A percentile compares a stretch with the other conserved stretches of the same genome.
Evolutionary conservation across 1,140 invertebrate genomes (phyloP).

Genomic region (Eriocheir sinensis): DNA sequence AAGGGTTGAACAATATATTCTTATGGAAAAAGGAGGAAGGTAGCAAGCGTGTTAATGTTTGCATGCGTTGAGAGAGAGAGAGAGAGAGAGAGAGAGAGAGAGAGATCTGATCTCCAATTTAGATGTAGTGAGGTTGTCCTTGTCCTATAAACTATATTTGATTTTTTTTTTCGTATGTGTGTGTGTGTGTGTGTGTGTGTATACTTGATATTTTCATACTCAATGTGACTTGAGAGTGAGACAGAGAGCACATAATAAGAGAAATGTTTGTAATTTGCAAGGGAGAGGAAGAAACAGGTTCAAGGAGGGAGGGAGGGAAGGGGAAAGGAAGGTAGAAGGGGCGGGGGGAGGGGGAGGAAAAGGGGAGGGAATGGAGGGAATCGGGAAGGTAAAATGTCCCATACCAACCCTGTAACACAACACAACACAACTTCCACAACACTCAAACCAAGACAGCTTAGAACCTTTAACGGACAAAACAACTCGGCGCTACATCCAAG

Average conservation of each 20-base stretch:
- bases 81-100: conserved; percentile 42
- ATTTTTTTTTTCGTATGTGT: too few relatives aligned
- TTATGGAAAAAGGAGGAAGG: too few relatives aligned
- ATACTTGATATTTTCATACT: not conserved
- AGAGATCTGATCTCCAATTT: not conserved
- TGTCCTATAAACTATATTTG: not conserved
- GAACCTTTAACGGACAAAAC: too few relatives aligned
- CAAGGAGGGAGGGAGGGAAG: not conserved
- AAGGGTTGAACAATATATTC: too few relatives aligned
- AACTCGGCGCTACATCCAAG: too few relatives aligned
- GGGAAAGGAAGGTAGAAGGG: not conserved
- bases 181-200: not conserved
- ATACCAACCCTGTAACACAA: too few relatives aligned
- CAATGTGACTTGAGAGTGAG: not conserved
- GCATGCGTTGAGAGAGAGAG: conserved; percentile 51
- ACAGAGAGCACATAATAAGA: not conserved
- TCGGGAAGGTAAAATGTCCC: too few relatives aligned
- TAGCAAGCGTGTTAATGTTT: too few relatives aligned
- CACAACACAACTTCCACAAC: too few relatives aligned
- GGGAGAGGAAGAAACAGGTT: too few relatives aligned
- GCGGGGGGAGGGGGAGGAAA: not conserved
- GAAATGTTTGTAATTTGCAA: too few relatives aligned
- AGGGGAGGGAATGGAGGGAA: conserved; percentile 2
- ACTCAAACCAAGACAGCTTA: too few relatives aligned
- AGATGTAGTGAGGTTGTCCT: not conserved